A percentile compares a stretch with the other conserved stretches of the same genome.
Evolutionary conservation across 2,888 invertebrate species (phyloP).

Genomic region (Dasypolia templi): DNA sequence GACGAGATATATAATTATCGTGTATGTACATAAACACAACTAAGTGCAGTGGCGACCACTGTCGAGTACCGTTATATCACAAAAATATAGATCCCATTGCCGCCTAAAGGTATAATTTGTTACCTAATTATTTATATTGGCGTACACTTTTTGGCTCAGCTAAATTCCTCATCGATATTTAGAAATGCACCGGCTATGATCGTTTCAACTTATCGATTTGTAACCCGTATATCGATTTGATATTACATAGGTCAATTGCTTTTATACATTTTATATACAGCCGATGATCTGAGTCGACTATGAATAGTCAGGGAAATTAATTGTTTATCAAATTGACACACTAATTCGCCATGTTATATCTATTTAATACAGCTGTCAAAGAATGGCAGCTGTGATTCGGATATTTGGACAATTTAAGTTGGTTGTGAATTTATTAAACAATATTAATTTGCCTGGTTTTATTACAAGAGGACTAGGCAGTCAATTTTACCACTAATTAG

Average conservation of each 20-base stretch:
- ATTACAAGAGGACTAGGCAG: constrained; percentile 28
- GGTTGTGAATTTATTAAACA: neutral
- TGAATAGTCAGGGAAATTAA: neutral
- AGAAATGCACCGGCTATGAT: constrained; percentile 61
- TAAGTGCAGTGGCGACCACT: constrained; percentile 71
- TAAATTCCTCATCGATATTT: constrained; percentile 74
- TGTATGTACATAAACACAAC: constrained; percentile 85
- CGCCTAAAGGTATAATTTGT: constrained; percentile 70
- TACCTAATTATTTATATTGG: constrained; percentile 78
- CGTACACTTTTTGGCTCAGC: constrained; percentile 87
- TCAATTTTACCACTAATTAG: constrained; percentile 40
- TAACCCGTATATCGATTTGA: constrained; percentile 13
- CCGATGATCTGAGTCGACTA: constrained; percentile 41
- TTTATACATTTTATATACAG: constrained; percentile 59
- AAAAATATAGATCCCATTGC: constrained; percentile 80
- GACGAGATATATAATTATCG: constrained; percentile 81
- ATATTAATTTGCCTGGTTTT: neutral
- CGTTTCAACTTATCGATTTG: constrained; percentile 36
- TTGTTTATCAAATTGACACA: constrained; percentile 7
- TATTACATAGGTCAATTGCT: constrained; percentile 41
- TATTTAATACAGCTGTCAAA: neutral
- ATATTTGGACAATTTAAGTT: neutral
- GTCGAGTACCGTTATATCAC: constrained; percentile 78
- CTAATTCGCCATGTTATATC: neutral
- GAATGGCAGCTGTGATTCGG: neutral